Evolutionary conservation across 2,113 vertebrate genomes (phyloP).

Genomic region (Mesitornis unicolor): DNA sequence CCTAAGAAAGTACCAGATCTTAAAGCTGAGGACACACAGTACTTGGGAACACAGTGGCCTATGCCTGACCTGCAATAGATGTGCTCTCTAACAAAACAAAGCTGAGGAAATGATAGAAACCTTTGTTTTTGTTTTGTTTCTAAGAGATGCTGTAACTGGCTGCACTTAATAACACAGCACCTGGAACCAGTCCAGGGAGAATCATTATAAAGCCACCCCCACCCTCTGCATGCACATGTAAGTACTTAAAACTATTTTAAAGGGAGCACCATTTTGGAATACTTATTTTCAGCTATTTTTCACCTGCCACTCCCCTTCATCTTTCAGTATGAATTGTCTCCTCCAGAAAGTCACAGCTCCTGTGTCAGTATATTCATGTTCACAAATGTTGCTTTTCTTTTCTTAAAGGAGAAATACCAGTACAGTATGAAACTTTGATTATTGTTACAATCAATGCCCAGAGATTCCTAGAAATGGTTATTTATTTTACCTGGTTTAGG

Average conservation of each 20-base stretch:
- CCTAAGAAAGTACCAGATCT: neutral
- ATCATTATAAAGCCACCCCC: neutral
- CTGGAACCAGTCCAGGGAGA: neutral
- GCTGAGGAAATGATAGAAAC: neutral
- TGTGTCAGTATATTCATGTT: neutral
- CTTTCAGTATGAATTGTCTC: neutral
- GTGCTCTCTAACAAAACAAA: neutral
- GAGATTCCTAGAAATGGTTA: neutral
- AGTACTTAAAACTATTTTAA: neutral
- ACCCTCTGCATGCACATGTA: neutral
- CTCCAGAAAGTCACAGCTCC: neutral
- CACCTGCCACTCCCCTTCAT: neutral
- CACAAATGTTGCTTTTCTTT: neutral
- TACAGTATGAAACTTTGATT: neutral
- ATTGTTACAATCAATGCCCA: neutral
- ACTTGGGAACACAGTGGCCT: neutral
- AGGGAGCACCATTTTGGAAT: neutral
- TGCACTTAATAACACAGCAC: neutral
- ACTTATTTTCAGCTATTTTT: neutral
- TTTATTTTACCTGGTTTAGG: neutral
- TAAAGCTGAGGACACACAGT: neutral
- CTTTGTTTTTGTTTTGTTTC: neutral
- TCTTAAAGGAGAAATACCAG: neutral
- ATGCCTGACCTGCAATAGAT: neutral
- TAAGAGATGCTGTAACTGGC: neutral